A percentile compares a stretch with the other conserved stretches of the same genome.
phyloP scores from a whole-genome alignment of 2,113 vertebrate genomes.

The Ellobius talpinus region DNA sequence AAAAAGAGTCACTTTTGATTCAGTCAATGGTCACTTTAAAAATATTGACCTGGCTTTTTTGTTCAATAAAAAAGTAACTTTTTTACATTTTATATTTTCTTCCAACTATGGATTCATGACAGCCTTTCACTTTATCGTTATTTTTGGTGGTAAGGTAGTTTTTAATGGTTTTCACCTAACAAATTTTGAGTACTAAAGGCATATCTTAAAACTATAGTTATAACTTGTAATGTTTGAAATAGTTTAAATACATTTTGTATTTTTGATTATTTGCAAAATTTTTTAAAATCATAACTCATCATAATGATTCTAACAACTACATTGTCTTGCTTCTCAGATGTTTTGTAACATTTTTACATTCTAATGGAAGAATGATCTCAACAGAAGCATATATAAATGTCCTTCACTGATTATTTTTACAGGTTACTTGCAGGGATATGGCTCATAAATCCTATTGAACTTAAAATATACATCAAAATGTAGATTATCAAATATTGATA shows the following conservation, averaged over 20 bases:
- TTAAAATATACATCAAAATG: not conserved
- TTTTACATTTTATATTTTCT: conserved; percentile 78
- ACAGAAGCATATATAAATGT: not conserved
- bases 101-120: conserved; percentile 52
- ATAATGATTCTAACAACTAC: not conserved
- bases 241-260: not conserved
- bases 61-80: conserved; percentile 77
- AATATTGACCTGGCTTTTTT: conserved; percentile 62
- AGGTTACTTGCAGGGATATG: not conserved
- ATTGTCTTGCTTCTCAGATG: not conserved
- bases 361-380: not conserved
- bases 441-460: not conserved
- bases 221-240: not conserved
- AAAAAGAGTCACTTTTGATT: conserved; percentile 62
- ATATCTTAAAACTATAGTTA: not conserved
- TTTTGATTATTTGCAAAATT: not conserved
- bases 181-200: not conserved
- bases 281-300: not conserved
- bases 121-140: conserved; percentile 74
- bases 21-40: conserved; percentile 75
- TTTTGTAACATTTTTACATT: not conserved
- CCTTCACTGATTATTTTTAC: not conserved
- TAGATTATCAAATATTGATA: not conserved
- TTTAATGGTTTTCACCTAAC: conserved; percentile 71
- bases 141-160: conserved; percentile 73